These are phyloP conservation scores for Rhinoptilus africanus DNA, from an alignment of 2,113 vertebrate species.

Conservation along the genomic window DNA sequence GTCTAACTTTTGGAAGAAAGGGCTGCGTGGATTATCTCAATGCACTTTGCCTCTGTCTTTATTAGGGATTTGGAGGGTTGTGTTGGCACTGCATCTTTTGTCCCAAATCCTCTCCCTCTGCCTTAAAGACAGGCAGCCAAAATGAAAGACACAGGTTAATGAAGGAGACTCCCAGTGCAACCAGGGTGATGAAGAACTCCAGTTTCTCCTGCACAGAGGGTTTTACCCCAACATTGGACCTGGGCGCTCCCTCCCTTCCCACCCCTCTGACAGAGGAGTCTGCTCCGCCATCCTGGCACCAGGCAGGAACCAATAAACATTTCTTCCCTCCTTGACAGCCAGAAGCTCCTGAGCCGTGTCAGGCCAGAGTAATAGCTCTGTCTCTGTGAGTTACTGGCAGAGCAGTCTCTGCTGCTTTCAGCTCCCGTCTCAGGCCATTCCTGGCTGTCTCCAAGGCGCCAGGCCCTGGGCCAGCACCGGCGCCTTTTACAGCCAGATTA, in stretches of 20 bases:
- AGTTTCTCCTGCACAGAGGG: not conserved
- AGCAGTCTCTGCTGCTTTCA: not conserved
- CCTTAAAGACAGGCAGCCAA: not conserved
- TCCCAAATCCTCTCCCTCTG: not conserved
- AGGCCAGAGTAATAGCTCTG: not conserved
- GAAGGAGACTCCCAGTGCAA: not conserved
- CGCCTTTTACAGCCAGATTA: not conserved
- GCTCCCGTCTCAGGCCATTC: not conserved
- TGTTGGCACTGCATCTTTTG: not conserved
- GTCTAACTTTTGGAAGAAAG: not conserved
- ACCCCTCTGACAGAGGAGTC: not conserved
- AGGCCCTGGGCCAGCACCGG: not conserved
- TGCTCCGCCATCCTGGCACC: not conserved
- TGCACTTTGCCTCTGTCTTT: not conserved
- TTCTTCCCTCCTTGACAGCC: not conserved
- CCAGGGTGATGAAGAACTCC: not conserved
- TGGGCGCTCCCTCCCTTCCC: not conserved
- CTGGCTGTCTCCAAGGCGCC: not conserved
- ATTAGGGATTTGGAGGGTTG: not conserved
- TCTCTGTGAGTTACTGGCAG: not conserved
- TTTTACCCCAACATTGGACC: not conserved
- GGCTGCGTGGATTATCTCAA: not conserved
- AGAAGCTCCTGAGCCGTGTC: not conserved
- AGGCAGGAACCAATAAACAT: not conserved
- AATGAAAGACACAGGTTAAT: not conserved